Percentiles rank a stretch among this genome's conserved stretches.
Conservation (phyloP, 2,113 vertebrate species). For the Fulmarus glacialis region DNA sequence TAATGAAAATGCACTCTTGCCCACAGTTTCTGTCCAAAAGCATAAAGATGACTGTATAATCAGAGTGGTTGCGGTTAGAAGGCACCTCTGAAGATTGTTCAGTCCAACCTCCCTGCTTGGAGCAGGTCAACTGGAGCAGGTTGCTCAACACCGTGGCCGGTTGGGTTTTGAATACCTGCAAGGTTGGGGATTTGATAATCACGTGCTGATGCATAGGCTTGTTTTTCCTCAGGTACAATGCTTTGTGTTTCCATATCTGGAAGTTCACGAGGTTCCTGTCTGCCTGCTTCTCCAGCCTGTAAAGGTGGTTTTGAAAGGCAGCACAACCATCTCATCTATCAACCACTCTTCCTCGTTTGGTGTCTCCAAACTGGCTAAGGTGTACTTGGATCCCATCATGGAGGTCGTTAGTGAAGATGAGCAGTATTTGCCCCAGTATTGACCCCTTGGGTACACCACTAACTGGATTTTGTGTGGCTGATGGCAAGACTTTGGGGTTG, state of each 20-base stretch:
- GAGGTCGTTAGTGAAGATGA: not conserved
- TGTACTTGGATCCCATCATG: accelerated
- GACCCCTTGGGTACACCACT: not conserved
- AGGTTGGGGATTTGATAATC: accelerated
- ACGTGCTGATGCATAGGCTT: not conserved
- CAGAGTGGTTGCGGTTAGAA: not conserved
- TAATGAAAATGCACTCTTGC: accelerated
- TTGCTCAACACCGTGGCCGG: accelerated
- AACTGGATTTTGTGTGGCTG: not conserved
- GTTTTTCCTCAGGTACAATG: not conserved
- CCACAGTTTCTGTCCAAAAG: not conserved
- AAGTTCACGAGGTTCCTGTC: not conserved
- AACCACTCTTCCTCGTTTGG: accelerated
- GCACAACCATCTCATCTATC: too few species aligned
- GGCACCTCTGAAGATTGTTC: not conserved
- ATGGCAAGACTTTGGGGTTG: not conserved
- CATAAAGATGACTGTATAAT: not conserved
- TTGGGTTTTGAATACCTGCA: not conserved
- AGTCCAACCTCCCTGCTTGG: not conserved
- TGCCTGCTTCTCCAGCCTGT: not conserved
- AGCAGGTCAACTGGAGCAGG: not conserved
- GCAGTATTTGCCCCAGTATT: not conserved
- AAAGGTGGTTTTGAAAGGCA: not conserved
- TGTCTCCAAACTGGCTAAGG: not conserved
- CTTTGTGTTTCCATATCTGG: not conserved